A percentile compares a stretch with the other conserved stretches of the same genome.
phyloP scores from a whole-genome alignment of 64 coral and sea anemone species.

The Stichodactyla mertensii region DNA sequence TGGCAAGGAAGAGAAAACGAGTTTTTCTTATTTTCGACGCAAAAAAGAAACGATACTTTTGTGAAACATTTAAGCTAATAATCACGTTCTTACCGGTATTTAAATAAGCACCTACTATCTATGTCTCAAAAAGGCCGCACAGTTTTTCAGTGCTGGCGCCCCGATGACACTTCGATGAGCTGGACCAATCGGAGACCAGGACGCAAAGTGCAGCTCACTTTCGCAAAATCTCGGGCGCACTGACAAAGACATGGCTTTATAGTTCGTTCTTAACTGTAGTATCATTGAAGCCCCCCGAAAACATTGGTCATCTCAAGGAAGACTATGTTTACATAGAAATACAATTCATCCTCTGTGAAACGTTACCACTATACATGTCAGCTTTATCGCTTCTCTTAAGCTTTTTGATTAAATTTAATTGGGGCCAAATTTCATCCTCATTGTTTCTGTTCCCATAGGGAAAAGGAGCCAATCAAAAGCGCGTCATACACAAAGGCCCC shows the following conservation, averaged over 20 bases:
- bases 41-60: background rate
- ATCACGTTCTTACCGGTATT: slow-evolving; percentile 11
- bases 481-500: background rate
- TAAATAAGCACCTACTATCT: slow-evolving; percentile 13
- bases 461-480: background rate
- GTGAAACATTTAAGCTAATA: slow-evolving; percentile 10
- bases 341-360: background rate
- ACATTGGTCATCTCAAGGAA: background rate
- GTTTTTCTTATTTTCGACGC: background rate
- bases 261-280: slow-evolving; percentile 3
- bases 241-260: background rate
- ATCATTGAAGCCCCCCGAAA: background rate
- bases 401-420: background rate
- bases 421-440: background rate
- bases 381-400: slow-evolving; percentile 1
- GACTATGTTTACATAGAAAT: background rate
- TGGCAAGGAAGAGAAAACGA: background rate
- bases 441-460: slow-evolving; percentile 6
- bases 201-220: background rate
- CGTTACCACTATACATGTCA: background rate
- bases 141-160: background rate
- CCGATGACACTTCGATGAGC: background rate
- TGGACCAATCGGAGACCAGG: background rate
- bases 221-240: background rate
- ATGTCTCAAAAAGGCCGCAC: slow-evolving; percentile 16